Percentiles rank a stretch among this genome's conserved stretches.
phyloP scores from a whole-genome alignment of 2,113 vertebrate species.

The Chloropsis cyanopogon region DNA sequence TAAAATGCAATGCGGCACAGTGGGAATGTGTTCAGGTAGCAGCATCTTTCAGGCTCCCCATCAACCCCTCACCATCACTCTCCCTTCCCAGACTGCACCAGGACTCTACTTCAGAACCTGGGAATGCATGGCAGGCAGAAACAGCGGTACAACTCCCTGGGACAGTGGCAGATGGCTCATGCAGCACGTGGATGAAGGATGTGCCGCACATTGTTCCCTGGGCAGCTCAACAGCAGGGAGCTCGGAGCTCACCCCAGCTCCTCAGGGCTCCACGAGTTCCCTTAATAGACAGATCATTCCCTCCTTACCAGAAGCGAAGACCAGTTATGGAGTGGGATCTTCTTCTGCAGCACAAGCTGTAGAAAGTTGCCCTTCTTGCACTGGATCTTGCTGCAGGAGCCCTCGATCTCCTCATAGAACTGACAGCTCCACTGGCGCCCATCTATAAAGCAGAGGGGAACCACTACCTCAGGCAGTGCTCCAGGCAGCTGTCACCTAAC shows the following conservation, averaged over 20 bases:
- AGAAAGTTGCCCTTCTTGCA: slow-evolving; percentile 88
- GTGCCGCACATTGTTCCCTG: not conserved
- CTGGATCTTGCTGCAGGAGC: slow-evolving; percentile 89
- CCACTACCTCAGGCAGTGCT: not conserved
- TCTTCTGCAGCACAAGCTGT: slow-evolving; percentile 90
- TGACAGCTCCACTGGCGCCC: slow-evolving; percentile 92
- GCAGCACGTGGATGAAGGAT: not conserved
- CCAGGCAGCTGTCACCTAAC: not conserved
- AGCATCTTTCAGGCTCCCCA: not conserved
- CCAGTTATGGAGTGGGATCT: slow-evolving; percentile 93
- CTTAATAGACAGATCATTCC: not conserved
- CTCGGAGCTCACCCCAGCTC: not conserved
- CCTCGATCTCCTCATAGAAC: slow-evolving; percentile 91
- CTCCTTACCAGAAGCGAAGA: slow-evolving; percentile 84
- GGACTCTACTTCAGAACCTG: not conserved
- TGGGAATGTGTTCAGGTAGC: not conserved
- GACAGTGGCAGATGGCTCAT: not conserved
- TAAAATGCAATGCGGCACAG: slow-evolving; percentile 21
- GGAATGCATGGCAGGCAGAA: not conserved
- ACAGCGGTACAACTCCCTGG: not conserved
- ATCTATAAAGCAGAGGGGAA: slow-evolving; percentile 67
- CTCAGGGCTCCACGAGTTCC: not conserved
- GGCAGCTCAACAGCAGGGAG: not conserved
- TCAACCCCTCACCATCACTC: not conserved
- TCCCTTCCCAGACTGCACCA: not conserved